Conservation (phyloP, 2,797 vertebrate species). For the Luscinia luscinia region DNA sequence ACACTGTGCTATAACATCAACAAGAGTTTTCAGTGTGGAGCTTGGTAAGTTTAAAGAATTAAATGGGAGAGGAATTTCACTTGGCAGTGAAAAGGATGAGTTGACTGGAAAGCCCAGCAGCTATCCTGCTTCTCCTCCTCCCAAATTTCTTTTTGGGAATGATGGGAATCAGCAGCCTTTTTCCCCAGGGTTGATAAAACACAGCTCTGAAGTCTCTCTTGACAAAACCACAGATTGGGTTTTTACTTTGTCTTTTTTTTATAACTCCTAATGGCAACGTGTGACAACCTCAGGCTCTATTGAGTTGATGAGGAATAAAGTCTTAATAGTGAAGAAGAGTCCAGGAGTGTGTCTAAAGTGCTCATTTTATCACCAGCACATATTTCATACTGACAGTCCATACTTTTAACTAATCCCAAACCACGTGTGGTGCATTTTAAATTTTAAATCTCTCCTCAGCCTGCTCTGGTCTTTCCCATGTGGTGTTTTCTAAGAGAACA, state of each 20-base stretch:
- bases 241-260: not conserved
- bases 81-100: not conserved
- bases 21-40: not conserved
- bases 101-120: not conserved
- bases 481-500: not conserved
- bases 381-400: conserved; percentile 50
- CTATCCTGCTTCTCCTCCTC: not conserved
- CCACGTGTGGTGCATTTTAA: conserved; percentile 18
- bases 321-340: conserved; percentile 47
- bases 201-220: not conserved
- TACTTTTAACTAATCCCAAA: conserved; percentile 45
- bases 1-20: rapidly evolving
- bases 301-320: conserved; percentile 34
- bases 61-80: not conserved
- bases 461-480: not conserved
- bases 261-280: not conserved
- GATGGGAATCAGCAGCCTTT: not conserved
- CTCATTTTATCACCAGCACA: conserved; percentile 32
- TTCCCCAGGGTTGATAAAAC: not conserved
- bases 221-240: not conserved
- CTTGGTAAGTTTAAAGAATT: not conserved
- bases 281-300: conserved; percentile 2
- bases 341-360: conserved; percentile 15
- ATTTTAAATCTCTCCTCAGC: conserved; percentile 20
- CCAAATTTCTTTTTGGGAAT: not conserved